Percentiles rank a stretch among this genome's conserved stretches.
Evolutionary conservation across 1,140 invertebrate genomes (phyloP).

Genomic region (Diplogasteroides magnus): DNA sequence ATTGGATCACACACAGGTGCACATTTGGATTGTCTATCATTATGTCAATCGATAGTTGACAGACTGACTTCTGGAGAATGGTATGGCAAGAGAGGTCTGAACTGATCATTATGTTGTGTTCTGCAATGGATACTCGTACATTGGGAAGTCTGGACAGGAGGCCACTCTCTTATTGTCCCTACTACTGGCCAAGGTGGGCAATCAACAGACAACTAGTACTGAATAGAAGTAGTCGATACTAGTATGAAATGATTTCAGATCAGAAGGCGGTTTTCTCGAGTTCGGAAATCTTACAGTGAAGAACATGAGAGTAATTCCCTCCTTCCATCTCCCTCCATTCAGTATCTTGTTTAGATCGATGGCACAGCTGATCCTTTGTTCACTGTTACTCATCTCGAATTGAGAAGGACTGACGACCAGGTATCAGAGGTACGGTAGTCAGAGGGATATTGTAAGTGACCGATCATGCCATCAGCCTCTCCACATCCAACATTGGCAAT

Average conservation of each 20-base stretch:
- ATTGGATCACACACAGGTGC: slow-evolving; percentile 46
- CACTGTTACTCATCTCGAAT: slow-evolving; percentile 35
- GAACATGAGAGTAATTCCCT: slow-evolving; percentile 28
- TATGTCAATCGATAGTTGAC: not conserved
- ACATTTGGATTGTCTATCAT: not conserved
- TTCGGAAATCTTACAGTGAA: slow-evolving; percentile 37
- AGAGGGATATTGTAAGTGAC: not conserved
- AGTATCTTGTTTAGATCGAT: slow-evolving; percentile 23
- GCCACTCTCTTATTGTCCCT: slow-evolving; percentile 36
- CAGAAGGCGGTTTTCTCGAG: slow-evolving; percentile 25
- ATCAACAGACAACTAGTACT: slow-evolving; percentile 19
- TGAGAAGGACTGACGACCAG: slow-evolving; percentile 27
- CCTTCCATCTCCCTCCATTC: not conserved
- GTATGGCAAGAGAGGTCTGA: slow-evolving; percentile 28
- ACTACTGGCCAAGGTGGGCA: slow-evolving; percentile 46
- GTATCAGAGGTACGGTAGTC: not conserved
- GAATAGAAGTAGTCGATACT: not conserved
- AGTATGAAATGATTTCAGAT: slow-evolving; percentile 24
- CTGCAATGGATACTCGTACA: slow-evolving; percentile 29
- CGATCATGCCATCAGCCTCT: slow-evolving; percentile 5
- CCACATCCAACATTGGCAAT: slow-evolving; percentile 50
- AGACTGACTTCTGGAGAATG: slow-evolving; percentile 32
- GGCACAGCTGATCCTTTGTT: slow-evolving; percentile 42
- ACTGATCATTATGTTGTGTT: slow-evolving; percentile 39
- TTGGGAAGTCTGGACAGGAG: slow-evolving; percentile 27